Base-by-base conservation (phyloP, 1,140 invertebrate species). In the Monomorium pharaonis region DNA sequence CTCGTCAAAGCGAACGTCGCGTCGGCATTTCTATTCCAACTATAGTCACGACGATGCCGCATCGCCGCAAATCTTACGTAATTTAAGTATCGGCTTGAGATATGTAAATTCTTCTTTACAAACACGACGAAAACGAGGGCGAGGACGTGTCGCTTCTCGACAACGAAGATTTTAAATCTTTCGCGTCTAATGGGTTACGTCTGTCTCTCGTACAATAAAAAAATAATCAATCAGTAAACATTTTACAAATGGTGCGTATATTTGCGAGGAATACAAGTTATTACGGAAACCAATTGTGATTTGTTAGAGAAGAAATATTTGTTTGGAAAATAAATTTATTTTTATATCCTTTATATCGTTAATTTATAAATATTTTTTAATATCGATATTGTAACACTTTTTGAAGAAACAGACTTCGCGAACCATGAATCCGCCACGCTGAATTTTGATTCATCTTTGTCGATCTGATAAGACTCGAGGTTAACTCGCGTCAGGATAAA, bases 371-470 rank as follows among this genome's bases (percentile, higher is more conserved):
- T 3, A n/a, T 62, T 30, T 76, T n/a, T 60, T 16, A 16, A 27
- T 42, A n/a, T 12, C 6, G n/a, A 37, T 24, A 3, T 24, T 9
- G 24, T 2, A 24, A 24, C 62, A 21, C 37, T 27, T 65, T 51
- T 65, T 21, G 14, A 10, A 30, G 27, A 37, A 30, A 44, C 0
- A 78, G 7, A 47, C 12, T 72, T n/a, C 37, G 51, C 10, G 62
- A 37, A 54, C 18, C 37, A 67, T 47, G 44, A 72, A 72, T 74
- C 27, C 37, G 10, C 65, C 7, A 7, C 21, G 21, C 14, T 58
- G 67, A 83, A 72, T 58, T 72, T 83, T 83, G 78, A 83, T 83
- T 58, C 9, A 60, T 60, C 67, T 21, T 3, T n/a, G 37, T 70
- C 42, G 14, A 83, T 83, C 67, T 72, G 78, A 83, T 83, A 83